Evolutionary conservation across 2,797 vertebrate genomes (phyloP).

Genomic region (Brachyalestes nurse): DNA sequence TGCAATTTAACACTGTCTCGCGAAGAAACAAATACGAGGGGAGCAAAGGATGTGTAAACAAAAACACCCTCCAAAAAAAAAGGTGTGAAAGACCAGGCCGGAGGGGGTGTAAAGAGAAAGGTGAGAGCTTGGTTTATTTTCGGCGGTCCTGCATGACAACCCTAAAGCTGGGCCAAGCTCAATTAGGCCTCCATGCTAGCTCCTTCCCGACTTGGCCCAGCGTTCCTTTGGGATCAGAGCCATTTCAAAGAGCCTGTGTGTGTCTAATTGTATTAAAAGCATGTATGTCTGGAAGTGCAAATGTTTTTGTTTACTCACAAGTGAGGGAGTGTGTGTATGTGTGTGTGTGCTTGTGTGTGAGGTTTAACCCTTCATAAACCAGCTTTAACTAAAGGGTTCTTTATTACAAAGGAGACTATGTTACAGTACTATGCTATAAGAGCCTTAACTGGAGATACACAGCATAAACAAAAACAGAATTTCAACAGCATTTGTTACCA

Average conservation of each 20-base stretch:
- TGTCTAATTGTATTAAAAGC: constrained; percentile 41
- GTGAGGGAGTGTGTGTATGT: constrained; percentile 8
- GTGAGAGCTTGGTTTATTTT: constrained; percentile 55
- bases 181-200: constrained; percentile 43
- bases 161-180: constrained; percentile 41
- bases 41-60: constrained; percentile 18
- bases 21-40: neutral
- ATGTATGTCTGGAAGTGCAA: constrained; percentile 26
- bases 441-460: neutral
- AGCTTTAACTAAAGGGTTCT: neutral
- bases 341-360: neutral
- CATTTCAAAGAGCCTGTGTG: constrained; percentile 48
- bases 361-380: neutral
- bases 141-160: constrained; percentile 54
- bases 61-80: constrained; percentile 17
- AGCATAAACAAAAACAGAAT: neutral
- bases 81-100: constrained; percentile 30
- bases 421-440: too few relatives aligned
- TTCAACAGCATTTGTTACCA: neutral
- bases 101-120: constrained; percentile 30
- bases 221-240: constrained; percentile 45
- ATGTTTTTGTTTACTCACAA: constrained; percentile 18
- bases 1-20: neutral
- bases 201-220: constrained; percentile 51
- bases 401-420: neutral